phyloP scores from a whole-genome alignment of 2,888 invertebrate species.

The Trissolcus brochymenae region DNA sequence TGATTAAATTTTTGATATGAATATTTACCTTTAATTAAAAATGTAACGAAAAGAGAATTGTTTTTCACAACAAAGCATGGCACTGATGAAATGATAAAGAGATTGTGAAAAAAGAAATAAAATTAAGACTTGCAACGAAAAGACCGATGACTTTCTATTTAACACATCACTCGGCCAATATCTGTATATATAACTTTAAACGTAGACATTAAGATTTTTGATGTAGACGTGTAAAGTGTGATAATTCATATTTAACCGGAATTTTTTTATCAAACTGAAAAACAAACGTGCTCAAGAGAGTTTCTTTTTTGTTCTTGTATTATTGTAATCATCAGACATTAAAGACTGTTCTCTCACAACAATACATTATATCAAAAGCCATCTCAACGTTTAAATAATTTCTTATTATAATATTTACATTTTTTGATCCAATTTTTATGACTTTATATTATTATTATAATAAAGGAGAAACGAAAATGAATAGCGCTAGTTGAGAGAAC shows the following conservation, averaged over 20 bases:
- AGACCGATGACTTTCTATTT: conserved; percentile 61
- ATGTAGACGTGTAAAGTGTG: conserved; percentile 71
- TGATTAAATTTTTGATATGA: conserved; percentile 57
- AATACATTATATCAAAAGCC: neutral
- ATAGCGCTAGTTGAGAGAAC: no score
- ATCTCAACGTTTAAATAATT: no score
- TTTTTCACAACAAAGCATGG: conserved; percentile 20
- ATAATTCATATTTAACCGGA: conserved; percentile 67
- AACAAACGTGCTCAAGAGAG: conserved; percentile 59
- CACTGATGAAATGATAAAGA: conserved; percentile 1
- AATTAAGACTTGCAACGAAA: conserved; percentile 65
- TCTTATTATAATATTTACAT: no score
- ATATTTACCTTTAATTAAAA: conserved; percentile 56
- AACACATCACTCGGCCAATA: conserved; percentile 66
- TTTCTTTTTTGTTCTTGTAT: conserved; percentile 53
- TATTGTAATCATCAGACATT: neutral
- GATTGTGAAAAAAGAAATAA: conserved; percentile 49
- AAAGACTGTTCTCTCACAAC: conserved; percentile 51
- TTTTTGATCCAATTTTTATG: no score
- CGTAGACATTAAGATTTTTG: conserved; percentile 56
- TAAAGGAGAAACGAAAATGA: no score
- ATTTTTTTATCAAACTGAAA: conserved; percentile 60
- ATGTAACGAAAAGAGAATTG: conserved; percentile 11
- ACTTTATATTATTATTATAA: no score
- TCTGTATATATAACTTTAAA: conserved; percentile 64